Evolutionary conservation across 1,140 invertebrate genomes (phyloP).

Genomic region (Nasonia longicornis): DNA sequence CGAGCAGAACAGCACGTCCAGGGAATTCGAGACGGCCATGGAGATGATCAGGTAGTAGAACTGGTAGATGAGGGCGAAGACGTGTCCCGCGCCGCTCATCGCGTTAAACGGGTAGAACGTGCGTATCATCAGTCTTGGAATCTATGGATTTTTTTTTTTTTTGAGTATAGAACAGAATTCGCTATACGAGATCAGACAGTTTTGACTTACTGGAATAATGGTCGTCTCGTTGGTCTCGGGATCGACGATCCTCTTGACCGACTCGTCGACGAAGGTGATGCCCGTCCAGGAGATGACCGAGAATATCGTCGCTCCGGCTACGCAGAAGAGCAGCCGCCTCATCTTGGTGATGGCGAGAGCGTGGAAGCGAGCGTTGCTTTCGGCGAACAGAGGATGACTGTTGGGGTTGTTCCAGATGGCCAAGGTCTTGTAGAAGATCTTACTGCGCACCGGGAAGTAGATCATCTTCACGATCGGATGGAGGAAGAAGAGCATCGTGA

Average conservation of each 20-base stretch:
- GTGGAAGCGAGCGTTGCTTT: slow-evolving; percentile 82
- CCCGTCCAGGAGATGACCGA: slow-evolving; percentile 77
- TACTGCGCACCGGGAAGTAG: slow-evolving; percentile 80
- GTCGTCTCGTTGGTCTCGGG: slow-evolving; percentile 81
- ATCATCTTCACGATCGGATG: slow-evolving; percentile 81
- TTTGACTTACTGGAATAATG: slow-evolving; percentile 69
- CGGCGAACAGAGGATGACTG: slow-evolving; percentile 85
- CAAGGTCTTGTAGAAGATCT: slow-evolving; percentile 81
- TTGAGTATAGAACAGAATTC: slow-evolving; percentile 9
- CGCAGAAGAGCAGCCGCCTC: slow-evolving; percentile 77
- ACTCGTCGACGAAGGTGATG: slow-evolving; percentile 83
- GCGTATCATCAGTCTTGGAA: slow-evolving; percentile 80
- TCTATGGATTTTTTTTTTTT: slow-evolving; percentile 49
- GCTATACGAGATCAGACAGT: no score
- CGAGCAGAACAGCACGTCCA: slow-evolving; percentile 84
- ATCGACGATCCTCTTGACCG: slow-evolving; percentile 75
- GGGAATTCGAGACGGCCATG: slow-evolving; percentile 77
- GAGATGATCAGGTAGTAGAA: slow-evolving; percentile 82
- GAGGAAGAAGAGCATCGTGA: slow-evolving; percentile 83
- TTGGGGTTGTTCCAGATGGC: slow-evolving; percentile 86
- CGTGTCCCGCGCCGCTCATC: slow-evolving; percentile 75
- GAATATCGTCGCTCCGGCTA: slow-evolving; percentile 73
- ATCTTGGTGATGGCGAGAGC: slow-evolving; percentile 81
- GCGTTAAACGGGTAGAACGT: slow-evolving; percentile 83
- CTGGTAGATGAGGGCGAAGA: slow-evolving; percentile 77